Percentiles rank a stretch among this genome's conserved stretches.
phyloP scores from a whole-genome alignment of 1,140 invertebrate species.

The Magallana gigas region DNA sequence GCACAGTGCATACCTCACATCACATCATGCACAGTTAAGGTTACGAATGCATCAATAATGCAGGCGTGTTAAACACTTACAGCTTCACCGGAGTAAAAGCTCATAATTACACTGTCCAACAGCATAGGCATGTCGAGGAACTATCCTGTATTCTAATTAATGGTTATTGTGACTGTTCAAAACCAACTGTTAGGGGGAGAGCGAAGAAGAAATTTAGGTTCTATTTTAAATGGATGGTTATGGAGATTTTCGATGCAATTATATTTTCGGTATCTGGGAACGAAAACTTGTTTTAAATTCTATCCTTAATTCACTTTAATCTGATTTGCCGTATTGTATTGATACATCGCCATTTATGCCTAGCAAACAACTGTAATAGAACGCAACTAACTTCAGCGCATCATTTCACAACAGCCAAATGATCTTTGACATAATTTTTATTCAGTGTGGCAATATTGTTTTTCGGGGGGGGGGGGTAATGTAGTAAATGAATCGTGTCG shows the following conservation, averaged over 20 bases:
- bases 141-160: slow-evolving; percentile 41
- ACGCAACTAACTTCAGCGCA: neutral
- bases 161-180: slow-evolving; percentile 21
- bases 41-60: slow-evolving; percentile 42
- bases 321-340: slow-evolving; percentile 14
- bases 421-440: neutral
- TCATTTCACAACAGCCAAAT: neutral
- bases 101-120: slow-evolving; percentile 42
- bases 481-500: neutral
- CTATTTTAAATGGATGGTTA: slow-evolving; percentile 29
- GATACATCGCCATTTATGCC: slow-evolving; percentile 22
- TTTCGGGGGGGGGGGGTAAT: neutral
- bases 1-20: slow-evolving; percentile 12
- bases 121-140: slow-evolving; percentile 4
- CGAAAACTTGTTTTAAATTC: slow-evolving; percentile 34
- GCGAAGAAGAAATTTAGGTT: slow-evolving; percentile 1
- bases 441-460: neutral
- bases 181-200: slow-evolving; percentile 16
- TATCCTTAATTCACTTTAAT: slow-evolving; percentile 32
- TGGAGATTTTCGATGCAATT: slow-evolving; percentile 27
- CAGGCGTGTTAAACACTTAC: slow-evolving; percentile 13
- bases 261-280: slow-evolving; percentile 28
- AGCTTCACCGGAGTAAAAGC: slow-evolving; percentile 23
- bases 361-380: neutral
- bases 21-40: slow-evolving; percentile 17